Evolutionary conservation across 2,113 vertebrate genomes (phyloP).

Genomic region (Myiagra hebetior): DNA sequence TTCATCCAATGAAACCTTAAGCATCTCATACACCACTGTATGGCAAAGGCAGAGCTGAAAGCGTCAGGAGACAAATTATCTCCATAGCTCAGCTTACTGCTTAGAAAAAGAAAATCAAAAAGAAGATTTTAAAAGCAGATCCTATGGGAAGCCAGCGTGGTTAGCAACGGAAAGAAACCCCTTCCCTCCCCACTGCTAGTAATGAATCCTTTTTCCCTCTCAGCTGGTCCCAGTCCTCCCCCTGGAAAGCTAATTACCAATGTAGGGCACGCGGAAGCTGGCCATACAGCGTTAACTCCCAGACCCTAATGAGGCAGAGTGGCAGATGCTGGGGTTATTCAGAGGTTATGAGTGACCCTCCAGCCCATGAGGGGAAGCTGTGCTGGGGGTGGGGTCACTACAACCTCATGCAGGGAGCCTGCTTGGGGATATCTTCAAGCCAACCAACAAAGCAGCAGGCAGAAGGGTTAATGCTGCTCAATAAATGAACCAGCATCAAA

Average conservation of each 20-base stretch:
- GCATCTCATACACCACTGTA: not conserved
- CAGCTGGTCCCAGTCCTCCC: not conserved
- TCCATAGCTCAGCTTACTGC: not conserved
- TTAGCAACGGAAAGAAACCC: not conserved
- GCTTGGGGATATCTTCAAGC: not conserved
- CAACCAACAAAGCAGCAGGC: conserved; percentile 2
- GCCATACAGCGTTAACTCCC: not conserved
- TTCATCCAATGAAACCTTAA: not conserved
- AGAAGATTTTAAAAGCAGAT: not conserved
- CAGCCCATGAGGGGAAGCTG: not conserved
- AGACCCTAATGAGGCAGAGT: not conserved
- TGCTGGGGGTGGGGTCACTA: not conserved
- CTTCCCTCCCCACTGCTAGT: not conserved
- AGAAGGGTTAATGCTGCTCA: conserved; percentile 24
- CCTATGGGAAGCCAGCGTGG: not conserved
- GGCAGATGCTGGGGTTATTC: conserved; percentile 6
- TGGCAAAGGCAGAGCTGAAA: not conserved
- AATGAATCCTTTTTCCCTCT: not conserved
- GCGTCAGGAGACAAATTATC: not conserved
- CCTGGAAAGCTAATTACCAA: not conserved
- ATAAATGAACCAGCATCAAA: not conserved
- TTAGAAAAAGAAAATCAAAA: conserved; percentile 3
- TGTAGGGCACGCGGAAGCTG: not conserved
- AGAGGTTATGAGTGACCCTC: not conserved
- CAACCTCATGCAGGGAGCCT: not conserved